Percentiles rank a stretch among this genome's conserved stretches.
Evolutionary conservation across 2,888 invertebrate species (phyloP).

Genomic region (Molorchus minor): DNA sequence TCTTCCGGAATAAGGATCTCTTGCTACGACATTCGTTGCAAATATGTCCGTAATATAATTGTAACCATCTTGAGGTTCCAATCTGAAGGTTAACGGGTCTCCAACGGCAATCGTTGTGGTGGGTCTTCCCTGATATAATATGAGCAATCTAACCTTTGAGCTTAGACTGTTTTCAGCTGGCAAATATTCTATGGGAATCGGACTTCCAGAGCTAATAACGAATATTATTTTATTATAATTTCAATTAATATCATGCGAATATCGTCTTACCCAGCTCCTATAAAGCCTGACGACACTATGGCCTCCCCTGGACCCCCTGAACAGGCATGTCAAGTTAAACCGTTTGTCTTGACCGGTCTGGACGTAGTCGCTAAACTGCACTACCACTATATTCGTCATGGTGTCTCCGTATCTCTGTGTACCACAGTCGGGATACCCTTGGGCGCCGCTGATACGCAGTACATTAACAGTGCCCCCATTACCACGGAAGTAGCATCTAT

Average conservation of each 20-base stretch:
- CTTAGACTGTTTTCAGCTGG: slow-evolving; percentile 92
- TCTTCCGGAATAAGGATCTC: slow-evolving; percentile 91
- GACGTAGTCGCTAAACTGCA: slow-evolving; percentile 92
- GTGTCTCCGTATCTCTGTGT: slow-evolving; percentile 88
- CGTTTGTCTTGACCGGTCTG: slow-evolving; percentile 91
- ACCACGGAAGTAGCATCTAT: slow-evolving; percentile 89
- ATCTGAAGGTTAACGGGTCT: slow-evolving; percentile 87
- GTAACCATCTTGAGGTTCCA: slow-evolving; percentile 90
- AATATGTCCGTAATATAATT: slow-evolving; percentile 90
- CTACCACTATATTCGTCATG: slow-evolving; percentile 92
- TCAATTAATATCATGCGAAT: background rate
- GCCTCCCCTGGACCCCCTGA: slow-evolving; percentile 92
- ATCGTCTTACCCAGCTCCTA: slow-evolving; percentile 77
- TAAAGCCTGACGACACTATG: slow-evolving; percentile 91
- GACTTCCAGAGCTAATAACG: slow-evolving; percentile 89
- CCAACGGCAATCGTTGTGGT: slow-evolving; percentile 94
- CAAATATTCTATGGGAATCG: slow-evolving; percentile 90
- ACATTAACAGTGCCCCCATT: slow-evolving; percentile 87
- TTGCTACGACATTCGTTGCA: slow-evolving; percentile 90
- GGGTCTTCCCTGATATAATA: slow-evolving; percentile 88
- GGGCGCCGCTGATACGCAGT: slow-evolving; percentile 85
- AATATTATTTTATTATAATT: background rate
- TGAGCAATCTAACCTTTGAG: slow-evolving; percentile 85
- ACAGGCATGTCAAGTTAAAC: slow-evolving; percentile 91
- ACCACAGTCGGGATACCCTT: slow-evolving; percentile 94